Conservation (phyloP, 1,140 invertebrate genomes). For the Drosophila pachea region DNA sequence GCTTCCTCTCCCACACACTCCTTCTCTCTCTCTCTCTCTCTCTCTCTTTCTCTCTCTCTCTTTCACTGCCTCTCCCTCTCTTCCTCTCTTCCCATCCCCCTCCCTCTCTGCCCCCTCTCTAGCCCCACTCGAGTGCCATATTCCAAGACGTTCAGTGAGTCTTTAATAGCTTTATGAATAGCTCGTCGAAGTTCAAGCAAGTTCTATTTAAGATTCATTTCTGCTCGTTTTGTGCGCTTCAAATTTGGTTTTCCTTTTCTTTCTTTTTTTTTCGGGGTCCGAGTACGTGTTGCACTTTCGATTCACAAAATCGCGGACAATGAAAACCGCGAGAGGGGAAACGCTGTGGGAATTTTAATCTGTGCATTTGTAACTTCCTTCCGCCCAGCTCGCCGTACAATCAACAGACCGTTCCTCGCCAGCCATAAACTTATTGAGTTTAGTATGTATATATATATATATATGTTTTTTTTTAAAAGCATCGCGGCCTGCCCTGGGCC, state of each 20-base stretch:
- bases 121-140: too few species aligned
- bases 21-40: too few species aligned
- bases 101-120: too few species aligned
- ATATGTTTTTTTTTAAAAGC: slow-evolving; percentile 42
- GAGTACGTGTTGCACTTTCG: slow-evolving; percentile 41
- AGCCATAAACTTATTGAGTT: slow-evolving; percentile 57
- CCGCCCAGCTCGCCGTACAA: slow-evolving; percentile 47
- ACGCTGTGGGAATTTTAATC: slow-evolving; percentile 54
- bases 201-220: not conserved
- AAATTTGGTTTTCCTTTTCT: slow-evolving; percentile 3
- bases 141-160: not conserved
- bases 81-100: too few species aligned
- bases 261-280: not conserved
- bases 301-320: slow-evolving; percentile 29
- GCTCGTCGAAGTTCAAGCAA: not conserved
- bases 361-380: slow-evolving; percentile 68
- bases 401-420: slow-evolving; percentile 36
- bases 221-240: not conserved
- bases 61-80: too few species aligned
- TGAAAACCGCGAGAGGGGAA: slow-evolving; percentile 37
- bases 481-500: slow-evolving; percentile 29
- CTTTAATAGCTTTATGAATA: not conserved
- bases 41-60: too few species aligned
- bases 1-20: too few species aligned
- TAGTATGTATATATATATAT: slow-evolving; percentile 17